These are phyloP conservation scores for Cremastinae sp. DNA, from an alignment of 2,888 invertebrate genomes.

Conservation along the genomic window DNA sequence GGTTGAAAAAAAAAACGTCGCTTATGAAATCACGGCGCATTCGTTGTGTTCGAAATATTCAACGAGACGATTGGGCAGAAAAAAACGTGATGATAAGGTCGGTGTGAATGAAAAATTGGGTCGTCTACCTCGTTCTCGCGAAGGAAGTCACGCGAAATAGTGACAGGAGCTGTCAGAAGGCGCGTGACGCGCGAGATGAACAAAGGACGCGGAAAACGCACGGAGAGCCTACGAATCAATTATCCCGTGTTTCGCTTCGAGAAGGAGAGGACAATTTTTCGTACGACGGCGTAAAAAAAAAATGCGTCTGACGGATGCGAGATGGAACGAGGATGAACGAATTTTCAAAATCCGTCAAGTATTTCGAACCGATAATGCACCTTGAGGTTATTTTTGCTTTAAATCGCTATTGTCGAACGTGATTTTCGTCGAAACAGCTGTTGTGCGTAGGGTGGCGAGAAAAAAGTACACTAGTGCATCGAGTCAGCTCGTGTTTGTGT, in stretches of 20 bases:
- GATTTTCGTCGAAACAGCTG: slow-evolving; percentile 63
- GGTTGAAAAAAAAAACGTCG: neutral
- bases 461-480: slow-evolving; percentile 43
- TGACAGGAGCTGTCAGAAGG: slow-evolving; percentile 61
- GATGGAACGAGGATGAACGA: neutral
- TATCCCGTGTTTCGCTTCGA: slow-evolving; percentile 5
- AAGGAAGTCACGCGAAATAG: slow-evolving; percentile 30
- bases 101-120: slow-evolving; percentile 21
- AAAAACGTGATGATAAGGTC: neutral
- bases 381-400: slow-evolving; percentile 42
- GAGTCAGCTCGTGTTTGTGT: slow-evolving; percentile 32
- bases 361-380: slow-evolving; percentile 12
- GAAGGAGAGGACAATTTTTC: neutral
- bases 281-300: neutral
- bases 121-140: slow-evolving; percentile 29
- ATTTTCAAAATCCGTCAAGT: slow-evolving; percentile 30
- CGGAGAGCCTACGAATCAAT: slow-evolving; percentile 8
- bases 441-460: slow-evolving; percentile 57
- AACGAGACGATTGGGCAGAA: neutral
- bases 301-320: neutral
- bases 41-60: slow-evolving; percentile 1
- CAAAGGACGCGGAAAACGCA: slow-evolving; percentile 59
- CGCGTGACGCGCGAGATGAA: slow-evolving; percentile 58
- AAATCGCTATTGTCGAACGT: slow-evolving; percentile 47
- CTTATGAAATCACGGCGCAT: slow-evolving; percentile 28